Evolutionary conservation across 2,113 vertebrate genomes (phyloP), one percentile per base, ranked within the genome.

Genomic region (Pomatostomus ruficeps): DNA sequence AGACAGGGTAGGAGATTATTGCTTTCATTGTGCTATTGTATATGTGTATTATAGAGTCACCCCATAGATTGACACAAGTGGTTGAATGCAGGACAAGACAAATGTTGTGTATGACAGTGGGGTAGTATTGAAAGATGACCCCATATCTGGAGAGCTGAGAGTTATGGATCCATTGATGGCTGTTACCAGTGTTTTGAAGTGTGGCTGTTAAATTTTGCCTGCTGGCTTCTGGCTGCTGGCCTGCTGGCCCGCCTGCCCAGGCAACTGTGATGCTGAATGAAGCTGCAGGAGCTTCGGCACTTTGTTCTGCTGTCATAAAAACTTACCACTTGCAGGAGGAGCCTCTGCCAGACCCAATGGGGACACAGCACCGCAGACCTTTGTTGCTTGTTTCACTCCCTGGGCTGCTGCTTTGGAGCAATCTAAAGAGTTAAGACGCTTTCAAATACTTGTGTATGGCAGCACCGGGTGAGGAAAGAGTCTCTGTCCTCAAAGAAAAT

Each of bases 21-120:
- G 98, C 97, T 98, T 97, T 98, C 98, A 99, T 99, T 99, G 99
- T 99, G 98, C 98, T 98, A 97, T 99, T 99, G 98, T 98, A 94
- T 96, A 97, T 97, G 96, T 95, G 98, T 80, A 98, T 98, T 98
- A 98, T 98, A 94, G 95, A 97, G 96, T 97, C 94, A 25, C 97
- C 97, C 97, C 65, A 33, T 74, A 97, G 98, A 97, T 65, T 97
- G 97, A 98, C 98, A 98, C 97, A 94, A 93, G 91, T 94, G 96
- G 96, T 92, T 98, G 98, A 98, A 98, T 98, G 98, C 89, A 78
- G 96, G 98, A 98, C 98, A 98, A 98, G 98, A 98, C 98, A 98
- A 98, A 98, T 65, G 98, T 98, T 98, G 98, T 98, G 71, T 98
- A 98, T 98, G 98, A 98, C 98, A 98, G 98, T 98, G 98, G 98